Conservation (phyloP, 1,140 invertebrate species). For the Lethocerus indicus region DNA sequence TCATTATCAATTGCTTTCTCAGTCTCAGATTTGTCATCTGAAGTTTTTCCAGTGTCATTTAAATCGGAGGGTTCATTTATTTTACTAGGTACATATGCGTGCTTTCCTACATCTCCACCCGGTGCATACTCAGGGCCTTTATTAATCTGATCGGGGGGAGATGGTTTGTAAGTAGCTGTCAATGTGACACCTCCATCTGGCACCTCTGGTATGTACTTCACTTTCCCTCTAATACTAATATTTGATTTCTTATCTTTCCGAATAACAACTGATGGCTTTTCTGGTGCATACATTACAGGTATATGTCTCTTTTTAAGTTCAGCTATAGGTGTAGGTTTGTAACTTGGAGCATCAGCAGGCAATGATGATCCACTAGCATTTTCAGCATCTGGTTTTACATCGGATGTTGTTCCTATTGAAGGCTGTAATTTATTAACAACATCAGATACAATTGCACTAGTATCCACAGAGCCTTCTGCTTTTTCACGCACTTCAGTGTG, state of each 20-base stretch:
- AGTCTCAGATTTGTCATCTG: too few relatives aligned
- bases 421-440: not conserved
- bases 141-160: not conserved
- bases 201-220: not conserved
- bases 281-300: slow-evolving; percentile 23
- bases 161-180: not conserved
- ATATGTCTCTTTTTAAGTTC: slow-evolving; percentile 35
- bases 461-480: not conserved
- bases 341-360: slow-evolving; percentile 18
- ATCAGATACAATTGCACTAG: not conserved
- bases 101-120: too few relatives aligned
- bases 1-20: too few relatives aligned
- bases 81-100: too few relatives aligned
- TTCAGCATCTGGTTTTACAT: too few relatives aligned
- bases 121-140: too few relatives aligned
- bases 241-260: not conserved
- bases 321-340: slow-evolving; percentile 42
- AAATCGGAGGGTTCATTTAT: too few relatives aligned
- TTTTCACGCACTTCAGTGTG: not conserved
- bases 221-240: not conserved
- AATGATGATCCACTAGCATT: not conserved
- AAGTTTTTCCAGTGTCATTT: too few relatives aligned
- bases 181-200: not conserved
- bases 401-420: not conserved
- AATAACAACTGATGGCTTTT: not conserved